Evolutionary conservation across 2,113 vertebrate genomes (phyloP).

Genomic region (Lepisosteus oculatus): DNA sequence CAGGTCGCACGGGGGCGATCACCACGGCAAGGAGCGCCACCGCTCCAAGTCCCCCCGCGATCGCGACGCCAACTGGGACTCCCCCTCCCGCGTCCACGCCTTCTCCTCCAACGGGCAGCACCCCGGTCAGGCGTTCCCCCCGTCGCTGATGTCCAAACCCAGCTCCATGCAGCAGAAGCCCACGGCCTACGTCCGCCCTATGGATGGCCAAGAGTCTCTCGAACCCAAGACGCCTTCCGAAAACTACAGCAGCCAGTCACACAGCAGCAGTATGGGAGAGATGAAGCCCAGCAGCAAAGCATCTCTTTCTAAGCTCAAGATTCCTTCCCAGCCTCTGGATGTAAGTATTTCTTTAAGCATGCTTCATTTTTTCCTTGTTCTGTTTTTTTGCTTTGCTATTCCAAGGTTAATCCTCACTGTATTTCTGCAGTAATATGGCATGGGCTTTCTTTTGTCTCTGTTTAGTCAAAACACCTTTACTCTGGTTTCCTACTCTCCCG

Average conservation of each 20-base stretch:
- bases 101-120: conserved; percentile 85
- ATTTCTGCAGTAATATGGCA: no score
- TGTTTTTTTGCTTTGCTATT: not conserved
- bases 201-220: conserved; percentile 95
- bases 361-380: not conserved
- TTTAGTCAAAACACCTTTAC: no score
- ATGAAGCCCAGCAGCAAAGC: conserved; percentile 91
- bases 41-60: conserved; percentile 93
- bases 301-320: conserved; percentile 93
- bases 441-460: no score
- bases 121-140: conserved; percentile 87
- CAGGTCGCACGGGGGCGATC: conserved; percentile 77
- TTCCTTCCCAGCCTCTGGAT: conserved; percentile 90
- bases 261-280: conserved; percentile 79
- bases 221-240: conserved; percentile 88
- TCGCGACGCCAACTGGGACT: conserved; percentile 91
- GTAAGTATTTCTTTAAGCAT: conserved; percentile 56
- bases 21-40: conserved; percentile 89
- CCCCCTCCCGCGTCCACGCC: conserved; percentile 85
- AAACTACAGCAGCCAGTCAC: conserved; percentile 81
- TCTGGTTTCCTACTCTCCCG: no score
- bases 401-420: no score
- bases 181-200: conserved; percentile 95
- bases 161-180: conserved; percentile 94
- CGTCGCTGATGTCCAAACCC: conserved; percentile 92